Evolutionary conservation across 2,113 vertebrate genomes (phyloP).

Genomic region (Hyperoodon ampullatus): DNA sequence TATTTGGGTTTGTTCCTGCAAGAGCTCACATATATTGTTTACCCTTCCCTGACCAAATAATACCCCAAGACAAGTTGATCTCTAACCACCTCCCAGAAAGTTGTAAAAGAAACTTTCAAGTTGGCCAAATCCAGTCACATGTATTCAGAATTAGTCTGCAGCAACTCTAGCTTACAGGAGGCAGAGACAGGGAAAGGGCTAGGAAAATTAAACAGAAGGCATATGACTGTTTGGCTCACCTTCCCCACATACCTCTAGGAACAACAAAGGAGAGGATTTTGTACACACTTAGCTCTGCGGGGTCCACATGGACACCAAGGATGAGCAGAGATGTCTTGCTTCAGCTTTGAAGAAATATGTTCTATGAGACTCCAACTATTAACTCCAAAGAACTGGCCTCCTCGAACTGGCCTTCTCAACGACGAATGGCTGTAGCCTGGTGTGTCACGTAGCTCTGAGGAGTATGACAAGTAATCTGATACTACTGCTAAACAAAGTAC

Average conservation of each 20-base stretch:
- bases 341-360: not conserved
- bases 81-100: not conserved
- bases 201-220: not conserved
- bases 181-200: not conserved
- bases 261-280: not conserved
- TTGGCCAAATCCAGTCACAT: not conserved
- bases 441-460: not conserved
- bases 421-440: not conserved
- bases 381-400: not conserved
- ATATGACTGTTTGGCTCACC: not conserved
- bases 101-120: not conserved
- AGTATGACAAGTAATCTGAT: not conserved
- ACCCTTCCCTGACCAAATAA: not conserved
- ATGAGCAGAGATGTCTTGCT: not conserved
- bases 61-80: not conserved
- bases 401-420: not conserved
- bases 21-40: not conserved
- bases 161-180: not conserved
- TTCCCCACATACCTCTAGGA: not conserved
- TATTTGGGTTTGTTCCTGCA: not conserved
- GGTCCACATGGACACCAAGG: not conserved
- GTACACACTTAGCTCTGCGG: not conserved
- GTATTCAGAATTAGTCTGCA: not conserved
- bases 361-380: not conserved
- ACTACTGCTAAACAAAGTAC: not conserved